Base-by-base conservation (phyloP, 2,113 vertebrate genomes). In the Pantherophis guttatus region DNA sequence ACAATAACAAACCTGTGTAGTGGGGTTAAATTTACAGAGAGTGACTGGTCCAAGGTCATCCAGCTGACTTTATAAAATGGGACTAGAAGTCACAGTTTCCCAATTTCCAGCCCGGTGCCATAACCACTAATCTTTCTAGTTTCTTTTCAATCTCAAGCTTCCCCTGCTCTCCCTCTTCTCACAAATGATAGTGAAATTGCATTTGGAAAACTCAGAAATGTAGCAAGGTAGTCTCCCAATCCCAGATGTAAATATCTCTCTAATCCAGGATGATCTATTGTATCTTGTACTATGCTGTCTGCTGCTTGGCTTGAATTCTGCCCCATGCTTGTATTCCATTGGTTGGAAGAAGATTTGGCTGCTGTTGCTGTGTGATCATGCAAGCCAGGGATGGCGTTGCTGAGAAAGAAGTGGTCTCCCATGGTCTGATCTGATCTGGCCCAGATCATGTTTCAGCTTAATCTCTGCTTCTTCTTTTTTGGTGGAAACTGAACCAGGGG, bases 391-490 rank as follows among this genome's bases (percentile, higher is more conserved):
- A 8, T 21, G 26, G 81, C 58, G 59, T 29, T 29, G 92, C 94
- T 93, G 96, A 59, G 90, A 91, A 93, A 93, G 93, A 54, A 90
- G 91, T 92, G 88, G 70, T 62, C 88, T 94, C 44, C 48, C 93
- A 93, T 92, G 52, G 5, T 13, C 81, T 70, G 85, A 90, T 94
- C 90, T 0, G 86, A 21, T 88, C 17, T 90, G 88, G 85, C 92
- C 91, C 59, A 24, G 93, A 96, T 95, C 93, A 0, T 59, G 94
- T 96, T 97, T 94, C 92, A 0, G 92, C 0, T 52, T 93, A 93
- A 95, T 96, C 92, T 44, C 59, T n/a, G 91, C 90, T 96, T 94
- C 94, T 96, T 88, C n/a, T 93, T 94, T 96, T 86, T 92, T 95
- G 93, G 90, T 81, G 95, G 94, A 93, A 57, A 91, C 90, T 9